These are phyloP conservation scores for Machaerirhynchus nigripectus DNA, from an alignment of 2,113 vertebrate species.

Conservation along the genomic window DNA sequence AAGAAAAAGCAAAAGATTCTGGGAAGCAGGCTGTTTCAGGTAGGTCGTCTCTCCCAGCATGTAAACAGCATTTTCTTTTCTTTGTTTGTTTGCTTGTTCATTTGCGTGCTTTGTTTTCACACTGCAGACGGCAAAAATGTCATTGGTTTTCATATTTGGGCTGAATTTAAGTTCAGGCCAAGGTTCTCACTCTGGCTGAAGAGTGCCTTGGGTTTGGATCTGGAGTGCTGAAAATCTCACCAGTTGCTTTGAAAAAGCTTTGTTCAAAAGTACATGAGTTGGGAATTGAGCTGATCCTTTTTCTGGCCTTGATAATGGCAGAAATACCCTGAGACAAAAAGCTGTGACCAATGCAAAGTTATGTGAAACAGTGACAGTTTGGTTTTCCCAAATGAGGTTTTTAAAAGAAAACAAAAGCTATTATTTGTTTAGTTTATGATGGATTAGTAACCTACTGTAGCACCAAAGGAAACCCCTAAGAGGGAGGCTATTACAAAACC, in stretches of 20 bases:
- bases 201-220: background rate
- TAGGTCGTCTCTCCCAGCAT: slow-evolving; percentile 43
- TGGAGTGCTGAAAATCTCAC: background rate
- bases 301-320: background rate
- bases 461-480: background rate
- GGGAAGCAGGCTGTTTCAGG: slow-evolving; percentile 79
- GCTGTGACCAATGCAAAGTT: background rate
- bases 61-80: background rate
- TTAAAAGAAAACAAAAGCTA: background rate
- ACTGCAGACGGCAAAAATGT: background rate
- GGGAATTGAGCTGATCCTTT: background rate
- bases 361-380: background rate
- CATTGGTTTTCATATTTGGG: background rate
- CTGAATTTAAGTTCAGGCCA: background rate
- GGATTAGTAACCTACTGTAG: background rate
- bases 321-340: background rate
- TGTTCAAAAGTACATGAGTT: background rate
- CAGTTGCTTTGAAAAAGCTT: background rate
- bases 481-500: background rate
- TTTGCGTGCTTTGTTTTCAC: background rate
- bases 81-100: background rate
- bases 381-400: background rate
- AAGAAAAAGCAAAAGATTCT: slow-evolving; percentile 81
- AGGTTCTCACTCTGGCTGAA: background rate
- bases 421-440: background rate